Percentiles rank a stretch among this genome's conserved stretches.
Evolutionary conservation across 1,140 invertebrate genomes (phyloP).

Genomic region (Chironomus striatipennis): DNA sequence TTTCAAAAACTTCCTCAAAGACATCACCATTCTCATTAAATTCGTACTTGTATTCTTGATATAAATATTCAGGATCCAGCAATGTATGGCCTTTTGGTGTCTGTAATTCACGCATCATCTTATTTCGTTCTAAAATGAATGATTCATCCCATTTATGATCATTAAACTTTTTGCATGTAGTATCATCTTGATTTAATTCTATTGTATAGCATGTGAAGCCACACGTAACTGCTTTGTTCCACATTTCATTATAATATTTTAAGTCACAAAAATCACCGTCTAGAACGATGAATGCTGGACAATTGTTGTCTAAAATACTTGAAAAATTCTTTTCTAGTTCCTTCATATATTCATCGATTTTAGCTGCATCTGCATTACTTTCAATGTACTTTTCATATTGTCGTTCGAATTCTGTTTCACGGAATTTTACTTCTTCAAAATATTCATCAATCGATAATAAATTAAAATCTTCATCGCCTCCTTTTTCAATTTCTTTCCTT

Average conservation of each 20-base stretch:
- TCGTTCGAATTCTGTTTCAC: neutral
- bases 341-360: conserved; percentile 32
- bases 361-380: conserved; percentile 37
- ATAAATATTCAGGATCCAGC: neutral
- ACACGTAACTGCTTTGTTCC: neutral
- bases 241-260: neutral
- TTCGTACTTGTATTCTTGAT: neutral
- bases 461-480: conserved; percentile 48
- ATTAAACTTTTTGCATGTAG: neutral
- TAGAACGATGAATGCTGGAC: neutral
- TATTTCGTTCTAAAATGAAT: neutral
- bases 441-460: conserved; percentile 54
- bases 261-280: conserved; percentile 4
- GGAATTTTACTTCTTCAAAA: neutral
- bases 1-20: neutral
- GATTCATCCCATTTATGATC: neutral
- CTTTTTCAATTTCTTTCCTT: conserved; percentile 47
- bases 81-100: neutral
- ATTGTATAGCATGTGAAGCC: neutral
- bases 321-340: neutral
- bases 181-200: conserved; percentile 15
- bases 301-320: neutral
- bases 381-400: neutral
- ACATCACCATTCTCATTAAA: neutral
- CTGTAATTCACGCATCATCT: neutral